These are phyloP conservation scores for Drosophila auraria DNA, from an alignment of 1,140 invertebrate genomes.

Conservation along the genomic window DNA sequence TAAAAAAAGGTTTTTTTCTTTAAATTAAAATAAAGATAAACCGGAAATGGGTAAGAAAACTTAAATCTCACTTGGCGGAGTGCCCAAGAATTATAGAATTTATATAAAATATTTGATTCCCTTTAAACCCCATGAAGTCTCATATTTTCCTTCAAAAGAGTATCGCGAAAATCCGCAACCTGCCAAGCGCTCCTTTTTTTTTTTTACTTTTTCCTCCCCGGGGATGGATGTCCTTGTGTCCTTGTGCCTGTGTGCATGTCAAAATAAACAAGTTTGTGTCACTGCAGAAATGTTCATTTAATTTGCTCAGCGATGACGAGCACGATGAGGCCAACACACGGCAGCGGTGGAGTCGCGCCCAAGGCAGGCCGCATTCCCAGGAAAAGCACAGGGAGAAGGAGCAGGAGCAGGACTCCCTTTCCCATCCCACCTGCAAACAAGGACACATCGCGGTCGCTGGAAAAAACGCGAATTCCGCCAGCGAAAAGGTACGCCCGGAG, in stretches of 20 bases:
- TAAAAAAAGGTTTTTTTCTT: too few relatives aligned
- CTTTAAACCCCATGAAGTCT: background rate
- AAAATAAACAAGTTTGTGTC: slow-evolving; percentile 84
- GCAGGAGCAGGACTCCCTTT: background rate
- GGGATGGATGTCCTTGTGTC: slow-evolving; percentile 39
- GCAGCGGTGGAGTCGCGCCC: slow-evolving; percentile 2
- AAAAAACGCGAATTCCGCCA: slow-evolving; percentile 49
- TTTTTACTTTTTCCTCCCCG: slow-evolving; percentile 5
- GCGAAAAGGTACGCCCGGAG: slow-evolving; percentile 38
- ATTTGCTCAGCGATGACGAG: slow-evolving; percentile 69
- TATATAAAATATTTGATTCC: background rate
- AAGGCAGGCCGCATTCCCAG: slow-evolving; percentile 17
- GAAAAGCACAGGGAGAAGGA: background rate
- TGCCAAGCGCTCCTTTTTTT: slow-evolving; percentile 1
- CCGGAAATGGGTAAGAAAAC: too few relatives aligned
- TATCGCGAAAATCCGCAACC: slow-evolving; percentile 18
- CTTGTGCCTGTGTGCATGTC: slow-evolving; percentile 65
- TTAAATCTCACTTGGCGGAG: too few relatives aligned
- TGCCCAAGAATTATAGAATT: background rate
- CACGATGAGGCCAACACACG: slow-evolving; percentile 42
- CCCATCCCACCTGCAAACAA: slow-evolving; percentile 23
- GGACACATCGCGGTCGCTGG: slow-evolving; percentile 48
- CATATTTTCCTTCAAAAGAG: slow-evolving; percentile 15
- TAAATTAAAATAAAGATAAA: too few relatives aligned
- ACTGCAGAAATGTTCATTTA: slow-evolving; percentile 83